Base-by-base conservation (phyloP, 2,797 vertebrate species). In the Rhinophrynus dorsalis region DNA sequence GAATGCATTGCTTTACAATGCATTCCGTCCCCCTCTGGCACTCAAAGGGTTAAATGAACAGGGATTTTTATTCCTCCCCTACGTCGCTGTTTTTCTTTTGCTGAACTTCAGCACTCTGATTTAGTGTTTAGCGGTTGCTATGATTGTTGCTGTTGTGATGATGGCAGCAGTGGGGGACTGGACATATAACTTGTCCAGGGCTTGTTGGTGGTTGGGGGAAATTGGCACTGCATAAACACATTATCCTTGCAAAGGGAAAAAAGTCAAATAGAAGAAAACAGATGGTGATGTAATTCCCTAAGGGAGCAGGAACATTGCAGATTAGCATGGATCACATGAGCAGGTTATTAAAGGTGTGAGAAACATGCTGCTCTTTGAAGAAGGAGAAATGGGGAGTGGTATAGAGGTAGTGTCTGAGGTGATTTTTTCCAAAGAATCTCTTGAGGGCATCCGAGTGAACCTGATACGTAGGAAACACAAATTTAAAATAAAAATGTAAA, bases 271-370 rank as follows among this genome's bases (percentile, higher is more conserved):
- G 56, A 42, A 20, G 50, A 59, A 44, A 65, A 72, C 55, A 52
- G 23, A 64, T 48, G 61, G 32, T 62, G 60, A 74, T 62, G 65
- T 42, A 35, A 71, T 63, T 73, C 76, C 65, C 73, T 55, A 42
- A 59, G 60, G 69, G 52, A 66, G 37, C 37, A 27, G 62, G 62
- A 62, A 54, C 70, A 67, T 66, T 54, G 29, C 62, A 73, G 54
- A 73, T 73, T 73, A 73, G 62, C 62, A 47, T 59, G 70, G 62
- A 54, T 73, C 70, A 60, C 55, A 73, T 67, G 62, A 73, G 70
- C 55, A 60, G 70, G 62, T 73, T 67, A 67, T 73, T 60, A 67
- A 67, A 73, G 70, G 70, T 73, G 70, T 66, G 55, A 66, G 55
- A 27, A 58, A 37, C 55, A 54, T 48, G 45, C 50, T 50, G 40